Percentiles rank a stretch among this genome's conserved stretches.
Conservation (phyloP, 2,888 invertebrate genomes). For the Trachelus iudaicus region DNA sequence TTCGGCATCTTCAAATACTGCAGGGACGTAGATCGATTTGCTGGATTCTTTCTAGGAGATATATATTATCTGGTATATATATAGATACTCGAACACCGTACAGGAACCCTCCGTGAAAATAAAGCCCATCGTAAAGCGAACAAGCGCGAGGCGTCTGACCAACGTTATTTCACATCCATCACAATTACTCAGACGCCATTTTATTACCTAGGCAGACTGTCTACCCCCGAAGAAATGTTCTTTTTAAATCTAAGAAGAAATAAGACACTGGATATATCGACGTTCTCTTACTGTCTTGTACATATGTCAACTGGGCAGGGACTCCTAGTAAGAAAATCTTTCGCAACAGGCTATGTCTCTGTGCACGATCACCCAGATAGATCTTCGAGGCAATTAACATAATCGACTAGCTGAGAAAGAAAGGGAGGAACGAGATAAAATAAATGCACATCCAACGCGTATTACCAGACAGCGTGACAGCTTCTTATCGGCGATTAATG, state of each 20-base stretch:
- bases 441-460: constrained; percentile 13
- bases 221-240: background rate
- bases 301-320: background rate
- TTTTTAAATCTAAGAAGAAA: background rate
- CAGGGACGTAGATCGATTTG: background rate
- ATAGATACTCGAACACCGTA: background rate
- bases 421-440: background rate
- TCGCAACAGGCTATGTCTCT: background rate
- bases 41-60: background rate
- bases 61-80: background rate
- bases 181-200: background rate
- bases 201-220: background rate
- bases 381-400: constrained; percentile 25
- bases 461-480: constrained; percentile 22
- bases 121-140: background rate
- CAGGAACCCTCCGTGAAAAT: background rate
- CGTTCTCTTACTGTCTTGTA: background rate
- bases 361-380: constrained; percentile 21
- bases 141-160: background rate
- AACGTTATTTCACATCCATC: background rate
- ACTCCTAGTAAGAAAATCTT: background rate
- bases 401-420: constrained; percentile 12
- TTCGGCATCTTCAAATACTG: background rate
- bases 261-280: background rate
- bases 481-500: constrained; percentile 28